phyloP scores from a whole-genome alignment of 2,888 invertebrate genomes.

The Machimus rusticus region DNA sequence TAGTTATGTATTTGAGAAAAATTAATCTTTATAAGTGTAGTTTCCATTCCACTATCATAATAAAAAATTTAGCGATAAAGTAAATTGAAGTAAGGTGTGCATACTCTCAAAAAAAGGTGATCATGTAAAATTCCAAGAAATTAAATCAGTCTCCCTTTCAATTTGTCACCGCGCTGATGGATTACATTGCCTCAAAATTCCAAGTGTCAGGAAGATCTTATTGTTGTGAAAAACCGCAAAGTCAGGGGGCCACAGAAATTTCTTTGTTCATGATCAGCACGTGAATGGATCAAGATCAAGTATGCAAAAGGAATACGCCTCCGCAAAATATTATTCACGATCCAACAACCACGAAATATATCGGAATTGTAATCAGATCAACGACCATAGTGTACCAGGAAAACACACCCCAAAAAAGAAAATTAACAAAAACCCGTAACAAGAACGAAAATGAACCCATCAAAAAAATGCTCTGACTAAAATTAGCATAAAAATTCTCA shows the following conservation, averaged over 20 bases:
- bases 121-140: background rate
- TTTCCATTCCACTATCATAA: too few relatives aligned
- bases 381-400: conserved; percentile 10
- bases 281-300: conserved; percentile 1
- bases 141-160: background rate
- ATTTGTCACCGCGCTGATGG: background rate
- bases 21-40: background rate
- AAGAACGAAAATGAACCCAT: background rate
- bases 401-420: background rate
- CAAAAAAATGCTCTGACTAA: conserved; percentile 9
- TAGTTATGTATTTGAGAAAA: too few relatives aligned
- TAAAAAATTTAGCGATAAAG: background rate
- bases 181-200: background rate
- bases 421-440: conserved; percentile 5
- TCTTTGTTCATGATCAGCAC: background rate
- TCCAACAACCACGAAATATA: background rate
- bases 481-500: conserved; percentile 23
- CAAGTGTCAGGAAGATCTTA: background rate
- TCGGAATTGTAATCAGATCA: conserved; percentile 1
- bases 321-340: background rate
- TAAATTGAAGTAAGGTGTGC: background rate
- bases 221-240: background rate
- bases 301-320: background rate
- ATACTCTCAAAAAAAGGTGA: background rate
- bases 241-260: background rate